Evolutionary conservation across 2,888 invertebrate genomes (phyloP), one percentile per base, ranked within the genome.

Genomic region (Epinotia nisella): DNA sequence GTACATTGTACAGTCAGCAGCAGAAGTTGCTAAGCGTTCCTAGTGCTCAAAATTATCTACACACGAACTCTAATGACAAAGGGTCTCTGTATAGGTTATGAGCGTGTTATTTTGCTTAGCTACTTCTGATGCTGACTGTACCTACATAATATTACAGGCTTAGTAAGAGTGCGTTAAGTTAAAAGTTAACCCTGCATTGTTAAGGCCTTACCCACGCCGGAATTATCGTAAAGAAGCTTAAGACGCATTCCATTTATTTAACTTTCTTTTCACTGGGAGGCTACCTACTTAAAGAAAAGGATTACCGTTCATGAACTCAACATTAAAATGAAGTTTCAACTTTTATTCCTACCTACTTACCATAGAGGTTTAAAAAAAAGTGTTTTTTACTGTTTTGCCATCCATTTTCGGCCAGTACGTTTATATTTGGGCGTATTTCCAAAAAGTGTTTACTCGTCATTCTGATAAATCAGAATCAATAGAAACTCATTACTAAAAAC

Each of bases 201-300:
- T 4, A 60, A 21, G 69, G 39, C 9, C 35, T 59, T 60, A 39
- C 2, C 39, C 11, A 53, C 49, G 35, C 17, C n/a, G 53, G 53
- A n/a, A 60, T 69, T 69, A 53, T 39, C 19, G 21, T 35, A 39
- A 68, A 51, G 15, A 35, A 35, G 59, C 59, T 59, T 51, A 49
- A 51, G 29, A 53, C 17, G 61, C 69, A 69, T 61, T 69, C 69
- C 61, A n/a, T 64, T 55, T 49, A 49, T 49, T 51, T 51, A 5
- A 7, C 24, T 56, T 56, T 56, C 15, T 15, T 56, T 24, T 24
- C 15, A 45, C 35, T 11, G 13, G 59, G 39, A 35, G 15, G 45
- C 41, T 61, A 61, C 17, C 61, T 3, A 1, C 17, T 39, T 17
- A 35, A 45, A 15, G 59, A 39, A 39, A 21, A 29, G 29, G 24